Evolutionary conservation across 2,797 vertebrate species (phyloP).

Genomic region (Spea hammondii): DNA sequence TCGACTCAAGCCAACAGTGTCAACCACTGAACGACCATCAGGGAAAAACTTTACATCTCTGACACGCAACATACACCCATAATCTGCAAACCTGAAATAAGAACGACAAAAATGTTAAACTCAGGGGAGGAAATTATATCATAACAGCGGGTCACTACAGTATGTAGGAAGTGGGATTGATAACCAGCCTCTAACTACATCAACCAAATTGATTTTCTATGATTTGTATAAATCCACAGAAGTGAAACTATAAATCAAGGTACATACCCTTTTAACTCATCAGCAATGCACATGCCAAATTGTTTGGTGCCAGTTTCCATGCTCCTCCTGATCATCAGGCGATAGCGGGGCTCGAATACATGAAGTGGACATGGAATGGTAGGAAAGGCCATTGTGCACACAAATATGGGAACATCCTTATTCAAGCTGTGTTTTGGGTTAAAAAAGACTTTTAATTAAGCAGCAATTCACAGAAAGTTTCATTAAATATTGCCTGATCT

Average conservation of each 20-base stretch:
- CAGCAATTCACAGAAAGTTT: too few relatives aligned
- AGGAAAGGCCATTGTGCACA: constrained; percentile 93
- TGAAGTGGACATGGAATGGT: constrained; percentile 90
- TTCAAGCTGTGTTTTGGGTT: constrained; percentile 73
- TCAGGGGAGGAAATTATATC: too few relatives aligned
- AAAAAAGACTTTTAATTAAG: neutral
- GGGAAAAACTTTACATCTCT: constrained; percentile 90
- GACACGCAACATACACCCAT: constrained; percentile 90
- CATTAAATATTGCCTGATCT: too few relatives aligned
- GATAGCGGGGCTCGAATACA: constrained; percentile 88
- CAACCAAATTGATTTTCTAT: neutral
- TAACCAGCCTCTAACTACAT: too few relatives aligned
- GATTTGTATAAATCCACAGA: neutral
- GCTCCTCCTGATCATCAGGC: constrained; percentile 91
- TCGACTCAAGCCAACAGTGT: constrained; percentile 82
- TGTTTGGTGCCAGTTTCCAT: constrained; percentile 92
- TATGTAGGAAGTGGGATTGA: too few relatives aligned
- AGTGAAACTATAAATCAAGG: neutral
- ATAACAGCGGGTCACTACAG: too few relatives aligned
- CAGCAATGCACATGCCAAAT: constrained; percentile 92
- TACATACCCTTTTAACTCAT: constrained; percentile 84
- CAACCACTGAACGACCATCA: constrained; percentile 86
- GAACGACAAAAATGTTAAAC: neutral
- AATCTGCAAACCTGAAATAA: constrained; percentile 80
- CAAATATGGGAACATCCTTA: constrained; percentile 94